Conservation (phyloP, 1,140 invertebrate species). For the Solen grandis region DNA sequence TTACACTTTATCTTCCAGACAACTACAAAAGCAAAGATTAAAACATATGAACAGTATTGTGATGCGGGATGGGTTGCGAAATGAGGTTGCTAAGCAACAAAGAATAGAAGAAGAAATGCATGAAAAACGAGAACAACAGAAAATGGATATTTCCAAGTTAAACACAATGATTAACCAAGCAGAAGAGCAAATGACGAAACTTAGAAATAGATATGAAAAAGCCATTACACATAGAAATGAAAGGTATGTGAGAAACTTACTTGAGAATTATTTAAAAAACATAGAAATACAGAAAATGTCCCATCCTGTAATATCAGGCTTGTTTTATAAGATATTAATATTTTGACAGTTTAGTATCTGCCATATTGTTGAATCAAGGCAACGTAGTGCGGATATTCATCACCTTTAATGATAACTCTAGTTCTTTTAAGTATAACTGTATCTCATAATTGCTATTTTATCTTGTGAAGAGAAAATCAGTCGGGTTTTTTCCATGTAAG, state of each 20-base stretch:
- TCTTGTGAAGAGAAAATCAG: no score
- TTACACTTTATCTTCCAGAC: no score
- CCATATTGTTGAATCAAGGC: no score
- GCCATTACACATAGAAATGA: slow-evolving; percentile 79
- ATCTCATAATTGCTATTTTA: no score
- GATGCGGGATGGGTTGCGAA: slow-evolving; percentile 78
- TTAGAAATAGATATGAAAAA: slow-evolving; percentile 78
- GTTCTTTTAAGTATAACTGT: no score
- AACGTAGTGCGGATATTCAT: no score
- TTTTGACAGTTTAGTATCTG: no score
- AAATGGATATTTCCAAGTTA: slow-evolving; percentile 80
- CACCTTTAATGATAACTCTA: no score
- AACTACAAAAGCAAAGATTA: slow-evolving; percentile 77
- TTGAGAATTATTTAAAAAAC: neutral
- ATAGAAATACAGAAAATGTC: neutral
- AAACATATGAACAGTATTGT: slow-evolving; percentile 79
- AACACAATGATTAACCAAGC: slow-evolving; percentile 81
- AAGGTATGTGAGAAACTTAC: slow-evolving; percentile 58
- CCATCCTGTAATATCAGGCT: no score
- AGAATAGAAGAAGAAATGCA: slow-evolving; percentile 77
- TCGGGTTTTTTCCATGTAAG: no score
- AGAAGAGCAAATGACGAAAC: slow-evolving; percentile 79
- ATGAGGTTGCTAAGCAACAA: slow-evolving; percentile 80
- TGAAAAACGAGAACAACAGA: slow-evolving; percentile 79
- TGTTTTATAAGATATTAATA: no score